phyloP scores from a whole-genome alignment of 2,797 vertebrate species.

The Echiichthys vipera region DNA sequence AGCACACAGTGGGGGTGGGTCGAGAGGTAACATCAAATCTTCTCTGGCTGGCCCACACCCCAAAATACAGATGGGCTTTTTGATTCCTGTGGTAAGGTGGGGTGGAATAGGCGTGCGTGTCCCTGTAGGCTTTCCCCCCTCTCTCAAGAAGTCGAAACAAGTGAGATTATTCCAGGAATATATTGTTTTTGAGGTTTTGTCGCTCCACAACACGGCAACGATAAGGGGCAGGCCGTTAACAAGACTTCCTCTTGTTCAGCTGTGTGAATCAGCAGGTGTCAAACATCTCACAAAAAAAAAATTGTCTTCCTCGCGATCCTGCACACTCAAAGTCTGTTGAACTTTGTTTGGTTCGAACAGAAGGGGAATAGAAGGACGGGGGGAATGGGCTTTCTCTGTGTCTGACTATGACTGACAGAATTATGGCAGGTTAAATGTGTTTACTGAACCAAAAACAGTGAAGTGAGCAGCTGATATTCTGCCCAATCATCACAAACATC shows the following conservation, averaged over 20 bases:
- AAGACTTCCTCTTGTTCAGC: constrained; percentile 85
- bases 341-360: background rate
- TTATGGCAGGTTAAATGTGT: background rate
- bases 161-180: constrained; percentile 72
- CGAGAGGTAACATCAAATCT: constrained; percentile 34
- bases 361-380: background rate
- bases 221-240: constrained; percentile 83
- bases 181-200: constrained; percentile 83
- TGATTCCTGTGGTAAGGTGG: constrained; percentile 72
- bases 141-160: constrained; percentile 64
- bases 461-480: constrained; percentile 7
- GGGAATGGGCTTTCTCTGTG: background rate
- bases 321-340: constrained; percentile 10
- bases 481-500: background rate
- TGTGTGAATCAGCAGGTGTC: constrained; percentile 81
- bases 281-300: constrained; percentile 66
- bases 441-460: background rate
- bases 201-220: constrained; percentile 66
- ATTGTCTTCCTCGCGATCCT: constrained; percentile 49
- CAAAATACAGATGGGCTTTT: constrained; percentile 54
- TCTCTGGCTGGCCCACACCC: constrained; percentile 34
- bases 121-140: constrained; percentile 59
- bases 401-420: background rate
- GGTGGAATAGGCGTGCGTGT: constrained; percentile 44
- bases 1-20: constrained; percentile 30